These are phyloP conservation scores for Drosophila oshimai DNA, from an alignment of 1,140 invertebrate species.

Conservation along the genomic window DNA sequence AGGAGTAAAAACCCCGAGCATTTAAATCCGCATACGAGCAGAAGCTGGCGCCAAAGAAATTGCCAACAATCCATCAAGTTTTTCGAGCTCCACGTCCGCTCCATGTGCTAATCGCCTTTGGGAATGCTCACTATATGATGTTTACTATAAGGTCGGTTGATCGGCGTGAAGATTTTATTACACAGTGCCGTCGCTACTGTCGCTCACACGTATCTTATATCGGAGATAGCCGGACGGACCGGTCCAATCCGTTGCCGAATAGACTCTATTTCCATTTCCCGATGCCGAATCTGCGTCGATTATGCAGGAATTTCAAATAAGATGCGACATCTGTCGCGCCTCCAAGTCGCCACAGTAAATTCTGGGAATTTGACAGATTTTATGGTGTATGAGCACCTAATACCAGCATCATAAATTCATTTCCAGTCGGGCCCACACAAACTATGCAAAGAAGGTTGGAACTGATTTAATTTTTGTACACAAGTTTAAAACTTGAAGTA, in stretches of 20 bases:
- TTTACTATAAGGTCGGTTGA: constrained; percentile 29
- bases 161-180: constrained; percentile 71
- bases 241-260: constrained; percentile 51
- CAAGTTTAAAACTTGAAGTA: neutral
- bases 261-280: constrained; percentile 55
- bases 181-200: constrained; percentile 57
- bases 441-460: constrained; percentile 6
- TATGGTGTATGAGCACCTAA: constrained; percentile 32
- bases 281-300: constrained; percentile 28
- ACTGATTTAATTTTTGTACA: neutral
- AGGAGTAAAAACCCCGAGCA: constrained; percentile 29
- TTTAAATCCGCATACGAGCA: constrained; percentile 55
- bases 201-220: neutral
- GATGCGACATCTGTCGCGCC: constrained; percentile 43
- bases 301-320: constrained; percentile 68
- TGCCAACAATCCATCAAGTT: constrained; percentile 70
- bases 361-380: constrained; percentile 63
- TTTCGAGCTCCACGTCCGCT: constrained; percentile 20
- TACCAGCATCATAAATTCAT: constrained; percentile 42
- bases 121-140: neutral
- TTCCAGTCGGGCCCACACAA: constrained; percentile 1
- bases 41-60: constrained; percentile 76
- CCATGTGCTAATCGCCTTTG: constrained; percentile 47
- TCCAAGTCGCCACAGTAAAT: constrained; percentile 73
- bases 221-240: constrained; percentile 38